Conservation (phyloP, 2,113 vertebrate genomes). For the Xiphias gladius region DNA sequence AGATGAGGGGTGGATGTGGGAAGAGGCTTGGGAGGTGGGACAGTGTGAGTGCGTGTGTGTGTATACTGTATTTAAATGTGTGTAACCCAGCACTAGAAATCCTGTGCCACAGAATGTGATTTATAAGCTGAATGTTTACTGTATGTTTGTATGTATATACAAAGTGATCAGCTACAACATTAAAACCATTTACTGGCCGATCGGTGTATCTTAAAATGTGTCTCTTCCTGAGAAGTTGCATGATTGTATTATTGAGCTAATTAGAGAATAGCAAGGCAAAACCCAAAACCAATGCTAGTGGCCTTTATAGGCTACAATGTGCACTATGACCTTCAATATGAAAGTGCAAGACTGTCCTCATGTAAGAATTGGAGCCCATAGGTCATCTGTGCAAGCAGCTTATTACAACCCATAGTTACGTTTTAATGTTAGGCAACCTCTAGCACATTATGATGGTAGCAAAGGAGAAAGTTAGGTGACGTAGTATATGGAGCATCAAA, state of each 20-base stretch:
- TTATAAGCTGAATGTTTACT: slow-evolving; percentile 4
- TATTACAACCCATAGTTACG: background rate
- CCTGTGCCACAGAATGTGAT: slow-evolving; percentile 1
- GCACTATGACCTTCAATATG: background rate
- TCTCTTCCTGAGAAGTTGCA: background rate
- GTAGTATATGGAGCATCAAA: no score
- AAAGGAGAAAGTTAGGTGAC: background rate
- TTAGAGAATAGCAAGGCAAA: background rate
- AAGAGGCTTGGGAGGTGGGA: slow-evolving; percentile 21
- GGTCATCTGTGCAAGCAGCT: background rate
- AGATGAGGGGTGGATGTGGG: slow-evolving; percentile 50
- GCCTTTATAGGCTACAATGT: background rate
- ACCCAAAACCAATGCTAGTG: background rate
- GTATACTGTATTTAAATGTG: background rate
- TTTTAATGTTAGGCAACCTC: background rate
- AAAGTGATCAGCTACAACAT: no score
- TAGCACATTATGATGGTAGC: background rate
- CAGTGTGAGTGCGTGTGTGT: slow-evolving; percentile 1
- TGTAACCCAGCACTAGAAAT: background rate
- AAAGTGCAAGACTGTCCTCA: background rate
- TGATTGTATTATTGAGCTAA: background rate
- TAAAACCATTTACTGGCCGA: no score
- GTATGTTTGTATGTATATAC: no score
- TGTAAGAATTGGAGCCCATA: background rate
- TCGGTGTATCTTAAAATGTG: background rate